Percentiles rank a stretch among this genome's conserved stretches.
Evolutionary conservation across 2,113 vertebrate genomes (phyloP).

Genomic region (Campylomormyrus tamandua): DNA sequence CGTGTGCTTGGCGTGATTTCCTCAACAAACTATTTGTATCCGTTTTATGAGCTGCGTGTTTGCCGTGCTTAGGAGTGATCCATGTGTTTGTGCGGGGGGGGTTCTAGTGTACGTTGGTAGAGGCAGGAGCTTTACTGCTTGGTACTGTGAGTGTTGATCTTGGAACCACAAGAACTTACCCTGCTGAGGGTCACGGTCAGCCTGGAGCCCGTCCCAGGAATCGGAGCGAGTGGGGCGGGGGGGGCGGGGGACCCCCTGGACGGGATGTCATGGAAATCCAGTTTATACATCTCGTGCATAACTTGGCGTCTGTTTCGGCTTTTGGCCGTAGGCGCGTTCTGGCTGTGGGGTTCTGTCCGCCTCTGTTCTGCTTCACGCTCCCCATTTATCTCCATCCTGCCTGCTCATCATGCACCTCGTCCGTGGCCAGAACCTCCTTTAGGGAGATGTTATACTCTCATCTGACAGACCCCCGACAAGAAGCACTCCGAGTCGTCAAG

Average conservation of each 20-base stretch:
- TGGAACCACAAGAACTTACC: not conserved
- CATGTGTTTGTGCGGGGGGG: not conserved
- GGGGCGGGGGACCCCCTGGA: not conserved
- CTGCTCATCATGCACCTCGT: not conserved
- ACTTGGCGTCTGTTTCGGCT: not conserved
- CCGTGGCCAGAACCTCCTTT: not conserved
- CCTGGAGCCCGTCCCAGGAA: not conserved
- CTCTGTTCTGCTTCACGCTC: constrained; percentile 27
- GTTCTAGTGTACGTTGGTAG: not conserved
- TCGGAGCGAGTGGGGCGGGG: not conserved
- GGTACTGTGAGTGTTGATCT: not conserved
- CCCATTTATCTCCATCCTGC: not conserved
- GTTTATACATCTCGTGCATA: not conserved
- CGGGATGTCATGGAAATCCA: not conserved
- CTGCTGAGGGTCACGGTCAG: not conserved
- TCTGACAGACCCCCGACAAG: constrained; percentile 89
- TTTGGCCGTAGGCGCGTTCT: not conserved
- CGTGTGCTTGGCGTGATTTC: not conserved
- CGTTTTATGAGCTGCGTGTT: not conserved
- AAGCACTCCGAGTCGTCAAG: constrained; percentile 88
- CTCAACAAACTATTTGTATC: not conserved
- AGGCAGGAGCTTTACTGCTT: not conserved
- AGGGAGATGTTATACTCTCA: constrained; percentile 9
- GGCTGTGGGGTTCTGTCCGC: not conserved
- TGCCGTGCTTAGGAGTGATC: not conserved